A percentile compares a stretch with the other conserved stretches of the same genome.
Conservation (phyloP, 2,888 invertebrate species). For the Polydrusus cervinus region DNA sequence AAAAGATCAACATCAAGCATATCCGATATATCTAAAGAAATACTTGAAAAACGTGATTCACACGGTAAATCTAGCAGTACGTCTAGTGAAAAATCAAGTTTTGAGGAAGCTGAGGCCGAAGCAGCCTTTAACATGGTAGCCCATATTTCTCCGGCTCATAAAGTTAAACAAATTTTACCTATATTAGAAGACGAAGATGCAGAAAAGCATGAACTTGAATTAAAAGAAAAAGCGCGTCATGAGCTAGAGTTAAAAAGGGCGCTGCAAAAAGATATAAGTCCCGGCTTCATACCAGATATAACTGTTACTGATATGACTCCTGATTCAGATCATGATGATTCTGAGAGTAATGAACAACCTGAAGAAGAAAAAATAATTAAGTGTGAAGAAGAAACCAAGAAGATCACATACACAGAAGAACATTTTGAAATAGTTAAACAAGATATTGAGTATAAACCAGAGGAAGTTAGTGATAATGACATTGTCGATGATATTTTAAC, state of each 20-base stretch:
- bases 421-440: conserved; percentile 24
- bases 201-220: conserved; percentile 73
- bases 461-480: conserved; percentile 65
- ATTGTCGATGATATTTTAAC: conserved; percentile 47
- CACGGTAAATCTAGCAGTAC: conserved; percentile 68
- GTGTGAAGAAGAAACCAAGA: neutral
- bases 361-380: conserved; percentile 60
- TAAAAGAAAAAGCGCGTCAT: conserved; percentile 68
- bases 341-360: conserved; percentile 65
- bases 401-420: neutral
- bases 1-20: conserved; percentile 67
- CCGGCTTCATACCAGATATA: conserved; percentile 78
- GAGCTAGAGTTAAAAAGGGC: conserved; percentile 71
- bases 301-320: conserved; percentile 77
- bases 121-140: conserved; percentile 73
- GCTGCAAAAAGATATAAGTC: conserved; percentile 75
- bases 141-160: conserved; percentile 71
- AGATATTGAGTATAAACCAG: conserved; percentile 35
- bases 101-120: conserved; percentile 73
- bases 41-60: conserved; percentile 66
- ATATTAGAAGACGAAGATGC: conserved; percentile 73
- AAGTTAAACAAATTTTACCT: conserved; percentile 71
- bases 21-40: conserved; percentile 64
- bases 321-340: conserved; percentile 41
- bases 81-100: conserved; percentile 71